Evolutionary conservation across 2,888 invertebrate genomes (phyloP).

Genomic region (Bedellia somnulentella): DNA sequence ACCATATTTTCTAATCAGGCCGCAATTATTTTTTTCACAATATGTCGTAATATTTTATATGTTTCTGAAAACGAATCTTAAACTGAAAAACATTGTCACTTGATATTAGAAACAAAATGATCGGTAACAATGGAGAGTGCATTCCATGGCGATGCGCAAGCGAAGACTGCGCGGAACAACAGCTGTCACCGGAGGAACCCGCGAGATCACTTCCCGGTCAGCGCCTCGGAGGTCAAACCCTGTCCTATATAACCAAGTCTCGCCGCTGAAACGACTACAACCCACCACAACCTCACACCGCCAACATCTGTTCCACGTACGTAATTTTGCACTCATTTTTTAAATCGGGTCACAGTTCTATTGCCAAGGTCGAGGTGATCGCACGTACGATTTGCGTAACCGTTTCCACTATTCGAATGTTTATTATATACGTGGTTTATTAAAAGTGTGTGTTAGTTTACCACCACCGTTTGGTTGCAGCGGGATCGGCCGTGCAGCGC

Average conservation of each 20-base stretch:
- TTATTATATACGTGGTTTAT: slow-evolving; percentile 3
- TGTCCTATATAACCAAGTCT: slow-evolving; percentile 52
- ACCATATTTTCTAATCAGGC: no score
- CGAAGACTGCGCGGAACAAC: no score
- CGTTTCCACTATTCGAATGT: background rate
- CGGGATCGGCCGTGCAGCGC: slow-evolving; percentile 1
- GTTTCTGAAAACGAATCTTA: no score
- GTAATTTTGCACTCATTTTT: background rate
- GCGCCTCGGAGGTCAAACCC: slow-evolving; percentile 37
- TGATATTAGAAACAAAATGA: no score
- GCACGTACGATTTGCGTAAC: slow-evolving; percentile 1
- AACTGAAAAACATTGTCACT: no score
- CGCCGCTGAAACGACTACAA: slow-evolving; percentile 38
- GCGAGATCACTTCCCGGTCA: slow-evolving; percentile 34
- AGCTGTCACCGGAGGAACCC: no score
- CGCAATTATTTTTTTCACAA: no score
- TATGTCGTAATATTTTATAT: no score
- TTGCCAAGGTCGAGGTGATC: slow-evolving; percentile 5
- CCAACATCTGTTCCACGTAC: slow-evolving; percentile 22
- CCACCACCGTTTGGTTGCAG: slow-evolving; percentile 5
- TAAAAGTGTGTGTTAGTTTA: slow-evolving; percentile 2
- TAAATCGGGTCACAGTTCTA: background rate
- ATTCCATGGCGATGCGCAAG: no score
- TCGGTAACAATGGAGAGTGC: no score
- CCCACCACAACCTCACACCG: slow-evolving; percentile 36